Evolutionary conservation across 2,888 invertebrate genomes (phyloP).

Genomic region (Eupithecia dodoneata): DNA sequence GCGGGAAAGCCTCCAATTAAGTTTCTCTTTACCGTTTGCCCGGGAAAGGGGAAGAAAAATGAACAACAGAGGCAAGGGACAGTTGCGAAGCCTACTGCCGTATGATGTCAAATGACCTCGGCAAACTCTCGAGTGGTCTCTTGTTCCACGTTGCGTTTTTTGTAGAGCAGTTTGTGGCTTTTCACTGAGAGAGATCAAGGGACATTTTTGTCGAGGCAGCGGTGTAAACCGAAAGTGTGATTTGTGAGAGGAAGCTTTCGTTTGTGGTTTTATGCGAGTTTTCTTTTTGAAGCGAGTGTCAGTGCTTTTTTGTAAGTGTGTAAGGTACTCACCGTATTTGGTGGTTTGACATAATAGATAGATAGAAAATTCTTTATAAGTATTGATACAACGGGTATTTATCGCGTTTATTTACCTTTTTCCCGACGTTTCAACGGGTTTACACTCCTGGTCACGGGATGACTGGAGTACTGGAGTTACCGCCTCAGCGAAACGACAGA

Average conservation of each 20-base stretch:
- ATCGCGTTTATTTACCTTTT: too few relatives aligned
- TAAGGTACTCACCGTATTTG: not conserved
- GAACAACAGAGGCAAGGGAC: constrained; percentile 76
- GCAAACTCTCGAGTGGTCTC: constrained; percentile 50
- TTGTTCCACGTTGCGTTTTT: constrained; percentile 50
- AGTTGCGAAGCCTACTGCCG: constrained; percentile 59
- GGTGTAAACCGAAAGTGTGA: constrained; percentile 38
- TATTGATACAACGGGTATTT: too few relatives aligned
- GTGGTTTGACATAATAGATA: not conserved
- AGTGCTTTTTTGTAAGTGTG: constrained; percentile 1
- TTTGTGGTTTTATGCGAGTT: constrained; percentile 7
- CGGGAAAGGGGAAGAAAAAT: constrained; percentile 79
- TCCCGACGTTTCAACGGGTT: too few relatives aligned
- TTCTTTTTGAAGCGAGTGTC: constrained; percentile 2
- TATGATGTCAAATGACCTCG: constrained; percentile 67
- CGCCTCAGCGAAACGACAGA: too few relatives aligned
- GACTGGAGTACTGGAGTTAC: too few relatives aligned
- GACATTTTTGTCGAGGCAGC: constrained; percentile 36
- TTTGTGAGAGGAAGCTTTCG: constrained; percentile 33
- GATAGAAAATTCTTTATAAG: too few relatives aligned
- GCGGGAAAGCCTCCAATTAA: constrained; percentile 82
- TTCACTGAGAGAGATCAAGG: constrained; percentile 41
- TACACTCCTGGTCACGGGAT: too few relatives aligned
- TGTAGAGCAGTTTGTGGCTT: constrained; percentile 50
- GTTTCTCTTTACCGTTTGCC: constrained; percentile 82